These are phyloP conservation scores for Selene dorsalis DNA, from an alignment of 2,797 vertebrate species.

Conservation along the genomic window DNA sequence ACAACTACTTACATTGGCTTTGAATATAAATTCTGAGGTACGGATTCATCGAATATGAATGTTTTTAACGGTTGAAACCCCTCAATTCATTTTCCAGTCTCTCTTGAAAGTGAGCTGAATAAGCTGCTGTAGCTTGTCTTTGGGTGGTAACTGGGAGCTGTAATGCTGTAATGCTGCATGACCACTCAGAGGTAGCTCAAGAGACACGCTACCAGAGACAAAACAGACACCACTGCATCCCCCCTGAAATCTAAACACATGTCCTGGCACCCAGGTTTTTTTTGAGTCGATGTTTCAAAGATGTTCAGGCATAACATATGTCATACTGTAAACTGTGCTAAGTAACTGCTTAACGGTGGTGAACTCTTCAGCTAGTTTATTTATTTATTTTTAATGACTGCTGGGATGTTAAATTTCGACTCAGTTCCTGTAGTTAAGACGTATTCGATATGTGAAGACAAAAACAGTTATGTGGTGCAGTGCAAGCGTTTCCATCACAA, in stretches of 20 bases:
- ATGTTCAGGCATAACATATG: constrained; percentile 29
- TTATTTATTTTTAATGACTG: constrained; percentile 14
- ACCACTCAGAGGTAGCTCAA: constrained; percentile 5
- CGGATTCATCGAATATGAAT: neutral
- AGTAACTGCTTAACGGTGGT: constrained; percentile 25
- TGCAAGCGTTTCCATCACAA: constrained; percentile 1
- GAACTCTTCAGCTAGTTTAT: neutral
- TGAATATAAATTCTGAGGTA: neutral
- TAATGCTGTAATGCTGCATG: neutral
- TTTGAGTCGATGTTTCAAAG: constrained; percentile 37
- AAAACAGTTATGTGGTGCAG: neutral
- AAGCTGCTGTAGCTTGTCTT: constrained; percentile 13
- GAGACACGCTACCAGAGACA: constrained; percentile 45
- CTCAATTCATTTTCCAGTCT: neutral
- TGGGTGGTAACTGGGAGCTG: constrained; percentile 24
- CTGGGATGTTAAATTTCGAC: neutral
- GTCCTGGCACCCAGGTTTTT: constrained; percentile 37
- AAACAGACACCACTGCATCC: constrained; percentile 66
- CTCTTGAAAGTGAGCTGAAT: neutral
- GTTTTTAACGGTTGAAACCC: too few species aligned
- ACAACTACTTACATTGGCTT: neutral
- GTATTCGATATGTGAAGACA: neutral
- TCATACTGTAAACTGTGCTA: constrained; percentile 38
- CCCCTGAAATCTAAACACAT: constrained; percentile 71
- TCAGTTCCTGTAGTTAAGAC: neutral